Base-by-base conservation (phyloP, 2,113 vertebrate genomes). In the Asarcornis scutulata region DNA sequence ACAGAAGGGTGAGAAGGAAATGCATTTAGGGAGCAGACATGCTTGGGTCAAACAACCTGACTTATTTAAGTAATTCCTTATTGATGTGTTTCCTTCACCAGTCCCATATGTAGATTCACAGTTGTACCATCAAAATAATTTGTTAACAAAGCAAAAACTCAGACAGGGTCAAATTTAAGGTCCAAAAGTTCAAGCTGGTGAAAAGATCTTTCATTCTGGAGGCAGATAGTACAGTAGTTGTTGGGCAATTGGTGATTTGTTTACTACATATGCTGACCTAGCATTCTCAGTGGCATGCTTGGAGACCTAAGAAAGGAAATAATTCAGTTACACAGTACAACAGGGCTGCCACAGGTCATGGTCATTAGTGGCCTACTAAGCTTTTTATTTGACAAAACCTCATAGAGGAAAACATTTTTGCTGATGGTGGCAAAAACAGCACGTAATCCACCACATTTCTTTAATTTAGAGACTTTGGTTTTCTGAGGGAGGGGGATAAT, bases 341-440 rank as follows among this genome's bases (percentile, higher is more conserved):
- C 83, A 96, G 96, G 40, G 86, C 89, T 94, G 88, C 83, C 77
- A 92, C 32, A 95, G 91, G 91, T 97, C 94, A 96, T 72, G 90
- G 80, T 68, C 87, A 94, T 97, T 97, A 96, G 95, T 75, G 89
- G 92, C 92, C 84, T 89, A 68, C 83, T 68, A 46, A 29, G n/a
- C 63, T 93, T 97, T 95, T 91, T 80, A 93, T 67, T 95, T 97
- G 93, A 90, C 90, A 91, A 55, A 96, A 9, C 34, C 77, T 91
- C 60, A 74, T 18, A 89, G 90, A 96, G 83, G 90, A 81, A 90
- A 94, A 48, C 31, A 1, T 90, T 96, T 97, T 83, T 94, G 91
- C 97, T 93, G 94, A 96, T 85, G 72, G 88, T 84, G 74, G 94
- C 86, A 97, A 97, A 97, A 96, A 76, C 34, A 94, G n/a, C 74